Conservation (phyloP, 2,888 invertebrate species). For the Leptopilina drosophilae region DNA sequence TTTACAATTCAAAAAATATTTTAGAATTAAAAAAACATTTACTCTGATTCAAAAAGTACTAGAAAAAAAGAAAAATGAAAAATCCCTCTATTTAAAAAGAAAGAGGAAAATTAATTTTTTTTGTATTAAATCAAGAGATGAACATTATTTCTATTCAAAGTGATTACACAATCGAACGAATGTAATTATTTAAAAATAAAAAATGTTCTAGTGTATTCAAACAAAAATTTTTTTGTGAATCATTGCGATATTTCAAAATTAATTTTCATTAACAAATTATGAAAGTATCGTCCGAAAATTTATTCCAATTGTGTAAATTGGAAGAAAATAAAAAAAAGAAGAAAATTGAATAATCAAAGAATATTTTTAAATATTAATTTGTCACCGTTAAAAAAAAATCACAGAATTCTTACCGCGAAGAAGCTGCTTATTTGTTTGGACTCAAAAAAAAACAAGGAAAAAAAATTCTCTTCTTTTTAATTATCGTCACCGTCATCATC, state of each 20-base stretch:
- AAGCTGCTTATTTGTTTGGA: slow-evolving; percentile 19
- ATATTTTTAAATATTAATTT: not conserved
- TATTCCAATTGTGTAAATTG: slow-evolving; percentile 1
- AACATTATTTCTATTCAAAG: too few relatives aligned
- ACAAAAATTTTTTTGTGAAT: too few relatives aligned
- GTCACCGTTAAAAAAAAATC: slow-evolving; percentile 24
- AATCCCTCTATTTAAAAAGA: not conserved
- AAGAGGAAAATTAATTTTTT: not conserved
- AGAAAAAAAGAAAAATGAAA: too few relatives aligned
- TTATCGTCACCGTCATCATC: slow-evolving; percentile 83
- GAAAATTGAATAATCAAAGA: not conserved
- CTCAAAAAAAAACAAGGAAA: slow-evolving; percentile 28
- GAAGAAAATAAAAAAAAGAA: not conserved
- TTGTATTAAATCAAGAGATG: too few relatives aligned
- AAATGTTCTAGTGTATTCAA: too few relatives aligned
- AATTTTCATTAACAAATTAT: too few relatives aligned
- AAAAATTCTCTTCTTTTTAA: slow-evolving; percentile 64
- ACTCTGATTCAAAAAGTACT: too few relatives aligned
- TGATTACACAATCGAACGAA: too few relatives aligned
- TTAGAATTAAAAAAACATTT: not conserved
- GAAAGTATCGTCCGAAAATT: too few relatives aligned
- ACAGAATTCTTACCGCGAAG: slow-evolving; percentile 27
- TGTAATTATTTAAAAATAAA: too few relatives aligned
- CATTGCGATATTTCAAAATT: too few relatives aligned
- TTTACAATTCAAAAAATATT: not conserved